Evolutionary conservation across 2,113 vertebrate species (phyloP), one percentile per base, ranked within the genome.

Genomic region (Alethe diademata): DNA sequence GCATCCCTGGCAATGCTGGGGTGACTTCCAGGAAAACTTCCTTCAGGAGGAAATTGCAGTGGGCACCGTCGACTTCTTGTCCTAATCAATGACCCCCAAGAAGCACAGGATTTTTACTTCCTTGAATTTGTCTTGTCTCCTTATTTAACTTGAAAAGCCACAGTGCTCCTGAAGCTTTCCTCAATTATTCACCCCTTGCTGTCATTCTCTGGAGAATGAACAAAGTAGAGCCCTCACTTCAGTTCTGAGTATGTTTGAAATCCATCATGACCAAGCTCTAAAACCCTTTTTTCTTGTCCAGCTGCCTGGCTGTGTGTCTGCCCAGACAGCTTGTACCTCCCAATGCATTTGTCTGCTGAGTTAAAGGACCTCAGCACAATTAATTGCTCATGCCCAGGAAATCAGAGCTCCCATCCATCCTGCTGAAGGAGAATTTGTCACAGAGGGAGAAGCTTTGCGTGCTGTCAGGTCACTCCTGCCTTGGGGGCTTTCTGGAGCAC

Each of bases 21-120:
- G 9, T 61, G 45, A 14, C n/a, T 60, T 23, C 23, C 11, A 73
- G 40, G 10, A 50, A 53, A 78, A 36, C 10, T 12, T 11, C 47
- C 42, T 28, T 42, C 61, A 64, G 35, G 23, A 8, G 17, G 23
- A 79, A 86, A 92, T 38, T 25, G 18, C 26, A 60, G 6, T 4
- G 2, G 38, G 35, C 51, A 42, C 25, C 24, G 15, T 14, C 0
- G 0, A 3, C 29, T 58, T 47, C 57, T 58, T 40, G 8, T 20
- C 61, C 8, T 35, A 51, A 71, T 42, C 15, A 62, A 17, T 26
- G 57, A 35, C 10, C 10, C 23, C 23, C 29, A 16, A 43, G 33
- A 16, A 87, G 5, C 38, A 62, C 19, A 14, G 48, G 1, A 53
- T 28, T 91, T 72, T 84, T 31, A 19, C 4, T 42, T 58, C 14